phyloP scores from a whole-genome alignment of 2,797 vertebrate genomes.

The Neoniphon sammara region DNA sequence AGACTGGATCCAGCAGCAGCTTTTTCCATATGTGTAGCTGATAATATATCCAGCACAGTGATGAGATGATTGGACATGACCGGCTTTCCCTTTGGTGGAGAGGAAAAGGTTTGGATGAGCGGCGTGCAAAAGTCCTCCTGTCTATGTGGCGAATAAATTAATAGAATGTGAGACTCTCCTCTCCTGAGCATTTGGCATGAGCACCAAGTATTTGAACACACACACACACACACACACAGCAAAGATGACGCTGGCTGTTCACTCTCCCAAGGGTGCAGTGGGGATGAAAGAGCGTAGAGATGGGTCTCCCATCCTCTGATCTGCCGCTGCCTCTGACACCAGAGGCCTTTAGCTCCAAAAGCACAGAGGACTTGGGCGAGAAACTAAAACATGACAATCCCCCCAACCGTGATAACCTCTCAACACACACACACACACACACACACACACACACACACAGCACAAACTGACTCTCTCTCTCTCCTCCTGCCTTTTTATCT shows the following conservation, averaged over 20 bases:
- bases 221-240: conserved; percentile 28
- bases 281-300: conserved; percentile 68
- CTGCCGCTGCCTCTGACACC: conserved; percentile 68
- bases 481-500: no score
- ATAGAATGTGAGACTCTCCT: conserved; percentile 44
- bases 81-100: neutral
- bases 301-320: conserved; percentile 67
- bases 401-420: conserved; percentile 19
- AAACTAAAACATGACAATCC: conserved; percentile 40
- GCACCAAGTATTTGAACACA: neutral
- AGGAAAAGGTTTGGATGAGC: conserved; percentile 6
- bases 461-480: conserved; percentile 22
- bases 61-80: conserved; percentile 43
- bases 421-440: neutral
- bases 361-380: conserved; percentile 34
- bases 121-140: conserved; percentile 13
- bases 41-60: conserved; percentile 8
- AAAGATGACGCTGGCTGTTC: conserved; percentile 61
- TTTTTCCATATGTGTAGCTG: conserved; percentile 4
- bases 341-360: conserved; percentile 62
- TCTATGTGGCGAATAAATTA: conserved; percentile 59
- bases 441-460: no score
- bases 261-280: conserved; percentile 51
- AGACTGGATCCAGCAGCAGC: conserved; percentile 14
- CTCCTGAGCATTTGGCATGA: conserved; percentile 61